Evolutionary conservation across 1,140 invertebrate genomes (phyloP).

Genomic region (Subanguina moxae): DNA sequence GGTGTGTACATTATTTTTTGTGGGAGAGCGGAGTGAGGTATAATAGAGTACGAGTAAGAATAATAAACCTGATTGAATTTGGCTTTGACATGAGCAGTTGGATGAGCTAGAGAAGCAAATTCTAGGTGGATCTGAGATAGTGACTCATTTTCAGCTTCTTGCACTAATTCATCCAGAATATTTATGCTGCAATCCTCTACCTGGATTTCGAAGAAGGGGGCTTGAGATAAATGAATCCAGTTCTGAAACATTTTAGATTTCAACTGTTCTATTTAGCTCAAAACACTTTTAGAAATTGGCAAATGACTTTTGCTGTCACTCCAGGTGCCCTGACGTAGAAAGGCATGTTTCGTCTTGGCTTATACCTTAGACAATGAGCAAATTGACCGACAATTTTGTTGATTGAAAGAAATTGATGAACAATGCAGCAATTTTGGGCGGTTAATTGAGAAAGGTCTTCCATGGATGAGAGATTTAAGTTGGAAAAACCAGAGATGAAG

Average conservation of each 20-base stretch:
- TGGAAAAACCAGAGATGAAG: not conserved
- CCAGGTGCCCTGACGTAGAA: not conserved
- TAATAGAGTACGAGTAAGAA: not conserved
- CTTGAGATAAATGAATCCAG: not conserved
- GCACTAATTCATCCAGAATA: not conserved
- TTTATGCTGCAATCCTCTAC: not conserved
- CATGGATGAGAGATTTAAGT: not conserved
- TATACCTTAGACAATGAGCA: not conserved
- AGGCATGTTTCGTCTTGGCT: not conserved
- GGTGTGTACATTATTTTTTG: too few species aligned
- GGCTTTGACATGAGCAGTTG: not conserved
- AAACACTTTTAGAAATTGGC: not conserved
- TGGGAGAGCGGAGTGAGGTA: too few species aligned
- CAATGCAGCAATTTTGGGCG: not conserved
- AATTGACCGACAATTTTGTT: not conserved
- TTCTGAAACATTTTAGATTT: not conserved
- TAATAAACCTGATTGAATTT: not conserved
- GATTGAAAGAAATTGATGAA: not conserved
- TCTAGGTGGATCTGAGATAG: not conserved
- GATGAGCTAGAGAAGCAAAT: not conserved
- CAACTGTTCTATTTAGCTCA: not conserved
- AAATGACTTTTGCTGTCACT: not conserved
- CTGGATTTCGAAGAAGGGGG: not conserved
- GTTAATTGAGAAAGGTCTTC: not conserved
- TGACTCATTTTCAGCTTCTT: constrained; percentile 1